Evolutionary conservation across 2,113 vertebrate species (phyloP).

Genomic region (Aphyosemion australe): DNA sequence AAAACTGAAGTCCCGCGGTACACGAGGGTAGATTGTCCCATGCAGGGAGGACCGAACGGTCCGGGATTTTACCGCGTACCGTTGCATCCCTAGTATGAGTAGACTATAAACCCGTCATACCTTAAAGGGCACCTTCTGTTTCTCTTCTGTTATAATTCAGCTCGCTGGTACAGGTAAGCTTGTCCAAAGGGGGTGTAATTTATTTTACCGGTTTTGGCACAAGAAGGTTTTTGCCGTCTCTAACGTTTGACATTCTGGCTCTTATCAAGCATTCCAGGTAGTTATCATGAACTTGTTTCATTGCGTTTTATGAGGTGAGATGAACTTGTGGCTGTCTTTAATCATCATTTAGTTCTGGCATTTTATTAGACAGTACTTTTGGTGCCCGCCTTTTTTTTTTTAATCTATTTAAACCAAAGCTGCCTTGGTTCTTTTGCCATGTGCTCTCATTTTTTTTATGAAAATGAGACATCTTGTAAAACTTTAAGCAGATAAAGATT

Average conservation of each 20-base stretch:
- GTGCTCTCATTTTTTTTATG: constrained; percentile 28
- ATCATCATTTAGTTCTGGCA: constrained; percentile 20
- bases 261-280: neutral
- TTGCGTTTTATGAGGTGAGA: constrained; percentile 35
- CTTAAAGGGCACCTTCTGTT: neutral
- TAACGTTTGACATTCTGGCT: neutral
- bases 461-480: constrained; percentile 4
- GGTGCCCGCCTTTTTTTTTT: constrained; percentile 20
- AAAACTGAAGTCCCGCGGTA: too few species aligned
- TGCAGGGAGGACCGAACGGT: too few species aligned
- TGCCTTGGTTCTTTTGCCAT: constrained; percentile 25
- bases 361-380: neutral
- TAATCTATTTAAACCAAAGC: neutral
- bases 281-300: constrained; percentile 3
- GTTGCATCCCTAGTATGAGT: too few species aligned
- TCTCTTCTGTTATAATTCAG: neutral
- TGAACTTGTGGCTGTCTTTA: constrained; percentile 19
- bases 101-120: neutral
- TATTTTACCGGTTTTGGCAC: neutral
- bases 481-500: constrained; percentile 8
- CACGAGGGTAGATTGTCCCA: too few species aligned
- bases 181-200: neutral
- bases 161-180: neutral
- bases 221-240: neutral
- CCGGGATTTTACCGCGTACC: too few species aligned